phyloP scores from a whole-genome alignment of 2,113 vertebrate genomes.

The Nibea coibor region DNA sequence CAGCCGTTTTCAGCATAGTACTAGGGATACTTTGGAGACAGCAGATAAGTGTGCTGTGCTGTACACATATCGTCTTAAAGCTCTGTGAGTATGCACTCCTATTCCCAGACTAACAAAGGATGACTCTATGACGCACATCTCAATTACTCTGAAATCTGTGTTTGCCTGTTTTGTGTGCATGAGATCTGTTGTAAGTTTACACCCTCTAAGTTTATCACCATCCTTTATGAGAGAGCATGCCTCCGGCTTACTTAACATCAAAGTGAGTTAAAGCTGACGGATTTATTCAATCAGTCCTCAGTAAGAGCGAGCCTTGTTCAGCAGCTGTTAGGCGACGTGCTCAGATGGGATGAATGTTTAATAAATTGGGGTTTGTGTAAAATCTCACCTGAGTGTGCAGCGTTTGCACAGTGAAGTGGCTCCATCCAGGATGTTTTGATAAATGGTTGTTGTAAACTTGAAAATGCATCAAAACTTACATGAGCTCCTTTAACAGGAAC shows the following conservation, averaged over 20 bases:
- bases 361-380: conserved; percentile 36
- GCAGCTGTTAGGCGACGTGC: conserved; percentile 31
- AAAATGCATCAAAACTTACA: conserved; percentile 18
- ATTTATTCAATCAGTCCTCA: conserved; percentile 50
- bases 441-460: conserved; percentile 18
- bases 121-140: too few relatives aligned
- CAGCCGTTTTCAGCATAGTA: too few relatives aligned
- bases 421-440: conserved; percentile 11
- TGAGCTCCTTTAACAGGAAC: not conserved
- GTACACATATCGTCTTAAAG: too few relatives aligned
- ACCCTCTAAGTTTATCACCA: conserved; percentile 24
- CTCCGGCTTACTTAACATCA: conserved; percentile 3
- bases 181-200: not conserved
- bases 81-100: too few relatives aligned
- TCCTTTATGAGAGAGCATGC: not conserved
- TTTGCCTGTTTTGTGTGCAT: not conserved
- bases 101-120: not conserved
- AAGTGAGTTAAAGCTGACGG: conserved; percentile 33
- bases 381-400: conserved; percentile 20
- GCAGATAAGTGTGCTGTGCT: too few relatives aligned
- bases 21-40: too few relatives aligned
- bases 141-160: not conserved
- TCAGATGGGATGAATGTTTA: conserved; percentile 40
- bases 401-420: not conserved
- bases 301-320: not conserved